These are phyloP conservation scores for Tragelaphus oryx DNA, from an alignment of 2,797 vertebrate genomes.

Conservation along the genomic window DNA sequence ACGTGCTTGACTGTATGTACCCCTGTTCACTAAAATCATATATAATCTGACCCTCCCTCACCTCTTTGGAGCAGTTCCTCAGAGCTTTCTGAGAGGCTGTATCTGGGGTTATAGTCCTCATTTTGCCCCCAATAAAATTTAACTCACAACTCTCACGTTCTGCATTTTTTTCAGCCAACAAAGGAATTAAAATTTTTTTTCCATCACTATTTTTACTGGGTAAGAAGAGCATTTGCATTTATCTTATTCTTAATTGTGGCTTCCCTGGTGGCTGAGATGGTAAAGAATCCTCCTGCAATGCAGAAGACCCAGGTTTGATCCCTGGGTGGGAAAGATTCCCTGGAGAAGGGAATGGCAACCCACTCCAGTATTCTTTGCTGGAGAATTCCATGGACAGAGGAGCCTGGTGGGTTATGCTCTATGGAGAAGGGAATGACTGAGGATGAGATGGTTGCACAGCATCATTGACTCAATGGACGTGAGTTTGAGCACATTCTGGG, in stretches of 20 bases:
- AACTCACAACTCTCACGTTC: not conserved
- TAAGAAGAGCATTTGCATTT: constrained; percentile 1
- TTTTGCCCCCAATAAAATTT: not conserved
- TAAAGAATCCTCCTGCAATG: not conserved
- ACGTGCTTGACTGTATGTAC: not conserved
- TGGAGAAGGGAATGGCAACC: not conserved
- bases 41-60: too few species aligned
- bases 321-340: not conserved
- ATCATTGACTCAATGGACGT: not conserved
- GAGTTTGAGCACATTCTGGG: not conserved
- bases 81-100: not conserved
- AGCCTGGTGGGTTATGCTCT: not conserved
- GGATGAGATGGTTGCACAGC: not conserved
- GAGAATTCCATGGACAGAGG: not conserved
- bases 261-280: not conserved
- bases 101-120: not conserved
- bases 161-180: not conserved
- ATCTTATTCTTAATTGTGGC: not conserved
- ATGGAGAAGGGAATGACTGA: not conserved
- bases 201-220: not conserved
- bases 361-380: not conserved
- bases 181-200: not conserved
- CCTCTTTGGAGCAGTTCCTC: not conserved
- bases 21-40: not conserved
- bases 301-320: not conserved